phyloP scores from a whole-genome alignment of 2,797 vertebrate genomes.

The Microctenopoma lineatum region DNA sequence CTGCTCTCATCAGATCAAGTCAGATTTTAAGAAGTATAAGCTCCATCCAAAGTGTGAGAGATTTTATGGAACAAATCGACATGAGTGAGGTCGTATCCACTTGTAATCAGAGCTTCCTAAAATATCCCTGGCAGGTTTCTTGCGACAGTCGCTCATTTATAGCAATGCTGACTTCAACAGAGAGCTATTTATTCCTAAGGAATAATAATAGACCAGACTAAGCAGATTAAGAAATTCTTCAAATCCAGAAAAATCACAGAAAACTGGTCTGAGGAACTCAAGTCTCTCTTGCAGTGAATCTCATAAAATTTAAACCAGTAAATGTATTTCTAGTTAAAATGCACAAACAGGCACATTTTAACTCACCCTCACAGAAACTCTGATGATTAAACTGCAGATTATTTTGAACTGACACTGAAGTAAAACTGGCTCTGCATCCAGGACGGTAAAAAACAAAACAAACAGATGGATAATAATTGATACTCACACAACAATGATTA shows the following conservation, averaged over 20 bases:
- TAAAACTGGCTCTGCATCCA: constrained; percentile 2
- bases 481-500: constrained; percentile 5
- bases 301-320: not conserved
- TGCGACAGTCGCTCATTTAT: constrained; percentile 38
- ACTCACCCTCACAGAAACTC: not conserved
- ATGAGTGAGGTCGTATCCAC: constrained; percentile 67
- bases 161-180: constrained; percentile 22
- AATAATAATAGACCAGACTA: not conserved
- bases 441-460: not conserved
- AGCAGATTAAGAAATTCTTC: constrained; percentile 8
- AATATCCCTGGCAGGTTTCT: constrained; percentile 57
- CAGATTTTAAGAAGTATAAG: constrained; percentile 57
- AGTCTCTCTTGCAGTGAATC: not conserved
- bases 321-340: not conserved
- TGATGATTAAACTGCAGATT: not conserved
- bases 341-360: not conserved
- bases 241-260: not conserved
- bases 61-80: constrained; percentile 66
- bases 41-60: constrained; percentile 57
- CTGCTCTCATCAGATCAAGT: constrained; percentile 56
- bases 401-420: constrained; percentile 2
- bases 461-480: constrained; percentile 5
- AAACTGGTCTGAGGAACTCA: not conserved
- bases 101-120: constrained; percentile 67
- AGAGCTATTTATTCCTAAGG: not conserved